Conservation (phyloP, 92 coral and sea anemone genomes). For the Umimayanthus kanabou region DNA sequence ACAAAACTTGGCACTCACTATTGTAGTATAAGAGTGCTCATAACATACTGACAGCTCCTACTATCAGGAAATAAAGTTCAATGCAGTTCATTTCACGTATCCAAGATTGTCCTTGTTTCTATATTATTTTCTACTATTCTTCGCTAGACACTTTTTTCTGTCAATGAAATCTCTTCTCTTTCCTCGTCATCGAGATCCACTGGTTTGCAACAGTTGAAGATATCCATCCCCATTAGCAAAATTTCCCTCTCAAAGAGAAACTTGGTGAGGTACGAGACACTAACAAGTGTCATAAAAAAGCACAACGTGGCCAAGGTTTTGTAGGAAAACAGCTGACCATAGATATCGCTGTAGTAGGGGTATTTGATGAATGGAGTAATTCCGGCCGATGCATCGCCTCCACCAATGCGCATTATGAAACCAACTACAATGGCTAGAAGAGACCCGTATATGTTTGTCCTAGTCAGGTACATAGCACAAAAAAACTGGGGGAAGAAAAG, state of each 20-base stretch:
- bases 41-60: no score
- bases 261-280: conserved; percentile 41
- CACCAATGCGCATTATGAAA: conserved; percentile 30
- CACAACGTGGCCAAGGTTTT: conserved; percentile 31
- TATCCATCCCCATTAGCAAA: conserved; percentile 25
- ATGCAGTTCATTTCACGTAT: no score
- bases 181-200: background rate
- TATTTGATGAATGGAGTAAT: conserved; percentile 41
- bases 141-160: background rate
- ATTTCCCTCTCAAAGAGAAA: conserved; percentile 14
- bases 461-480: conserved; percentile 30
- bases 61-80: no score
- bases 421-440: conserved; percentile 8
- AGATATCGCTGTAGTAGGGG: conserved; percentile 39
- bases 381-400: conserved; percentile 14
- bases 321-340: conserved; percentile 50
- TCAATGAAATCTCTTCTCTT: background rate
- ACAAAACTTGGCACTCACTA: no score
- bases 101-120: no score
- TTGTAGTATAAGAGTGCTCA: no score
- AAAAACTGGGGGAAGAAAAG: conserved; percentile 41
- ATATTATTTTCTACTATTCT: no score
- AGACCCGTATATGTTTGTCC: conserved; percentile 43
- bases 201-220: conserved; percentile 9
- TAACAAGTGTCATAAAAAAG: background rate